phyloP scores from a whole-genome alignment of 2,888 invertebrate genomes.

The Microctonus aethiopoides region DNA sequence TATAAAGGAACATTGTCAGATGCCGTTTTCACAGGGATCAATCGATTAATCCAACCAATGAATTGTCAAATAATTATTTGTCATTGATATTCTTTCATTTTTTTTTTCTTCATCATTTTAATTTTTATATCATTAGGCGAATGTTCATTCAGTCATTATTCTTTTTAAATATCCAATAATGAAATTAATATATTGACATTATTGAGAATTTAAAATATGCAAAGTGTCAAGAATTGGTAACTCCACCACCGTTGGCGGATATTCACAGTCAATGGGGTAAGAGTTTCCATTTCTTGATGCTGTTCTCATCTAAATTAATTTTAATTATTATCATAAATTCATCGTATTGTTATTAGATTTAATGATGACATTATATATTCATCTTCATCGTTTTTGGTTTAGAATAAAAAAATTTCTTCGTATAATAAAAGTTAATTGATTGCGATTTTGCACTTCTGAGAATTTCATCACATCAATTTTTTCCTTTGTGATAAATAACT shows the following conservation, averaged over 20 bases:
- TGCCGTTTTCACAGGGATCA: neutral
- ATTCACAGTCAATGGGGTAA: conserved; percentile 77
- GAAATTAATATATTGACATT: neutral
- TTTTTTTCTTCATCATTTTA: neutral
- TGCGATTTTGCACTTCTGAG: neutral
- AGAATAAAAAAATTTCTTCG: neutral
- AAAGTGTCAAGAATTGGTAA: conserved; percentile 75
- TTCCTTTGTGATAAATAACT: too few relatives aligned
- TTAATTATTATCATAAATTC: neutral
- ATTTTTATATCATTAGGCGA: conserved; percentile 7
- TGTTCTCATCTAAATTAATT: conserved; percentile 39
- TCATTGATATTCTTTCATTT: neutral
- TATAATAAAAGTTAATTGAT: too few relatives aligned
- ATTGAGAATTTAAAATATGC: conserved; percentile 7
- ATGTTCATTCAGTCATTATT: too few relatives aligned
- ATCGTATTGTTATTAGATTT: neutral
- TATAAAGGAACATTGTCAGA: conserved; percentile 14
- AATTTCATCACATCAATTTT: neutral
- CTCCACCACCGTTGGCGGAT: conserved; percentile 87
- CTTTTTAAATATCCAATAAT: too few relatives aligned
- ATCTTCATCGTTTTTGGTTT: too few relatives aligned
- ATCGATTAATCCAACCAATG: neutral
- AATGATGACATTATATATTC: too few relatives aligned
- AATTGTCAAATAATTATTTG: neutral
- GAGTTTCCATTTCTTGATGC: conserved; percentile 81